A percentile compares a stretch with the other conserved stretches of the same genome.
Evolutionary conservation across 2,888 invertebrate genomes (phyloP).

Genomic region (Baronia brevicornis): DNA sequence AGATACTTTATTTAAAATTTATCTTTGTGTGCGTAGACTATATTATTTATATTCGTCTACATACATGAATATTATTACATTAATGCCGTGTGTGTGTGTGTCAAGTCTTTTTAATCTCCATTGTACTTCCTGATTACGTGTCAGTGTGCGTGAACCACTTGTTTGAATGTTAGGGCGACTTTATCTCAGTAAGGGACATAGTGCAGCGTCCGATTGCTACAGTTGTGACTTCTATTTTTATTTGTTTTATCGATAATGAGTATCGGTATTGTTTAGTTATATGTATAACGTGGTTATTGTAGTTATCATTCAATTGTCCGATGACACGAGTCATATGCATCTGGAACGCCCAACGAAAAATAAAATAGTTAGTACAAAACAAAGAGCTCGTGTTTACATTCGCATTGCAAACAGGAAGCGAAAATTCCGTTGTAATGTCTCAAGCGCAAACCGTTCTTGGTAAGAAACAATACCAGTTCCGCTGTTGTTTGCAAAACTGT

Average conservation of each 20-base stretch:
- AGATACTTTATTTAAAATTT: conserved; percentile 71
- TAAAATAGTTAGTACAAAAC: conserved; percentile 19
- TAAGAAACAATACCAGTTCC: conserved; percentile 73
- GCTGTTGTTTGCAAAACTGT: conserved; percentile 65
- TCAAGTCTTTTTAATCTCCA: conserved; percentile 69
- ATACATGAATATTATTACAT: conserved; percentile 66
- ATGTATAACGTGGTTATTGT: conserved; percentile 5
- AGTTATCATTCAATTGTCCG: conserved; percentile 3
- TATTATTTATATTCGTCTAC: conserved; percentile 67
- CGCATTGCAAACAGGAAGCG: conserved; percentile 70
- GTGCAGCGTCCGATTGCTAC: conserved; percentile 73
- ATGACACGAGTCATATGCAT: conserved; percentile 16
- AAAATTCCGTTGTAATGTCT: conserved; percentile 60
- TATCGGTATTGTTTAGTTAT: conserved; percentile 3
- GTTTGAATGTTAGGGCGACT: conserved; percentile 74
- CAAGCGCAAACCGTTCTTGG: conserved; percentile 55
- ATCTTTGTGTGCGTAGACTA: conserved; percentile 64
- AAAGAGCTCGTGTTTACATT: conserved; percentile 53
- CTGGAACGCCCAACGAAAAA: conserved; percentile 14
- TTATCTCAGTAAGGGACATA: conserved; percentile 71
- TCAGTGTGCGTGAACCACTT: conserved; percentile 70
- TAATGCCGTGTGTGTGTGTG: conserved; percentile 58
- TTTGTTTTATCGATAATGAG: conserved; percentile 37
- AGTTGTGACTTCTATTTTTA: conserved; percentile 31
- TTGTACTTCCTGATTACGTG: conserved; percentile 71